A percentile compares a stretch with the other conserved stretches of the same genome.
Conservation (phyloP, 2,888 invertebrate species). For the Herminia tarsipennalis region DNA sequence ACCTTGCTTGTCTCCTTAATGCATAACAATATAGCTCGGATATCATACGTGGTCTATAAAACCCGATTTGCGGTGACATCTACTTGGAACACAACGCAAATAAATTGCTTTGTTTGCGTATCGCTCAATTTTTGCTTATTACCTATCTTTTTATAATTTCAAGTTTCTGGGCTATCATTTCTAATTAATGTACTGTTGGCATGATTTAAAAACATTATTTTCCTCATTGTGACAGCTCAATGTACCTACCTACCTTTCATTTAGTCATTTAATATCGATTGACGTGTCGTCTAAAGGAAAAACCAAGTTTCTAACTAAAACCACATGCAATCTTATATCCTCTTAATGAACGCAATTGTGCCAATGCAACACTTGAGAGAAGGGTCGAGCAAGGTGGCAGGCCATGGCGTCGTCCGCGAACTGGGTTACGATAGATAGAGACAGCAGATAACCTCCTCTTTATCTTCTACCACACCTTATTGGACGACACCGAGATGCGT, state of each 20-base stretch:
- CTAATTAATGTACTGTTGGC: too few relatives aligned
- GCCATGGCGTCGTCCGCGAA: conserved; percentile 59
- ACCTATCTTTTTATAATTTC: too few relatives aligned
- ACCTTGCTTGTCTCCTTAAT: conserved; percentile 64
- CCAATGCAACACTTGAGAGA: conserved; percentile 57
- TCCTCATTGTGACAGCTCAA: too few relatives aligned
- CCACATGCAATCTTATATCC: conserved; percentile 23
- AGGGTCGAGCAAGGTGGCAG: conserved; percentile 65
- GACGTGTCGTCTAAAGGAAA: neutral
- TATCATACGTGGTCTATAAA: conserved; percentile 36
- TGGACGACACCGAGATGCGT: conserved; percentile 42
- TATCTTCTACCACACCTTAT: conserved; percentile 50
- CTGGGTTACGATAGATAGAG: conserved; percentile 65
- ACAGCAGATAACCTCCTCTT: conserved; percentile 51
- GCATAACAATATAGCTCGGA: conserved; percentile 45
- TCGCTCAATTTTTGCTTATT: too few relatives aligned
- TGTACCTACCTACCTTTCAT: neutral
- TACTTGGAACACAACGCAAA: conserved; percentile 33
- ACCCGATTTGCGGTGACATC: conserved; percentile 31
- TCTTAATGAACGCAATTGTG: conserved; percentile 50
- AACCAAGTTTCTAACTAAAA: conserved; percentile 6
- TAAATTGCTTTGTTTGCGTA: conserved; percentile 8
- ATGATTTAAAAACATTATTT: too few relatives aligned
- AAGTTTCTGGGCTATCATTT: too few relatives aligned
- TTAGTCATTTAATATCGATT: neutral